Evolutionary conservation across 1,140 invertebrate genomes (phyloP), one percentile per base, ranked within the genome.

Genomic region (Drosophila lacteicornis): DNA sequence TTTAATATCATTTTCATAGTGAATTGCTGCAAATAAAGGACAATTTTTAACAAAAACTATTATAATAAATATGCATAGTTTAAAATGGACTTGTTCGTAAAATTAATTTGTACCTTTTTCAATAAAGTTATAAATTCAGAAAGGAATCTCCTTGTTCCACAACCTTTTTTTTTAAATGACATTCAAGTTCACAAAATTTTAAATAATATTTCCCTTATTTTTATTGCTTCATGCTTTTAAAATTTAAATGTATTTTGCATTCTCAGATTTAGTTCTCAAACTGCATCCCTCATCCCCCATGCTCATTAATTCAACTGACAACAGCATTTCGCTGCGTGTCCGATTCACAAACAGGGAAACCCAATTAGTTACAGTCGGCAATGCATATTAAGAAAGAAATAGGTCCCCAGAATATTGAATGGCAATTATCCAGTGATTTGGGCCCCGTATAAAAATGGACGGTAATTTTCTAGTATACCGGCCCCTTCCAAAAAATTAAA

Each of bases 311-410:
- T 46, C n/a, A 46, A 30, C n/a, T 59, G 17, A 33, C 42, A 45
- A 59, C n/a, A 45, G 33, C 7, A 43, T 65, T 66, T 43, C 11
- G 19, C 25, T 36, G 19, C 12, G 5, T 27, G 19, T 47, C 15
- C 43, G 17, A 38, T 65, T 49, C 17, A 65, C 12, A 62, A n/a
- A 12, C 25, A 46, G 49, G 40, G 33, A 65, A 65, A 59, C 22
- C 22, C 50, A 59, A 86, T 87, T 87, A 74, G 83, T 69, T 77
- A 40, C 61, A 77, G 67, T 62, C 17, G 17, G 17, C 17, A 13
- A 55, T 57, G 50, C 55, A 61, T 75, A 84, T 81, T 80, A 74
- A 61, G 57, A 75, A 80, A 71, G 76, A 81, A 83, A 81, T 79
- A 55, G 74, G 85, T 74, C 62, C 22, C 55, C 15, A 65, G 71